Evolutionary conservation across 2,888 invertebrate species (phyloP), one percentile per base, ranked within the genome.

Genomic region (Hipparchia sbordonii): DNA sequence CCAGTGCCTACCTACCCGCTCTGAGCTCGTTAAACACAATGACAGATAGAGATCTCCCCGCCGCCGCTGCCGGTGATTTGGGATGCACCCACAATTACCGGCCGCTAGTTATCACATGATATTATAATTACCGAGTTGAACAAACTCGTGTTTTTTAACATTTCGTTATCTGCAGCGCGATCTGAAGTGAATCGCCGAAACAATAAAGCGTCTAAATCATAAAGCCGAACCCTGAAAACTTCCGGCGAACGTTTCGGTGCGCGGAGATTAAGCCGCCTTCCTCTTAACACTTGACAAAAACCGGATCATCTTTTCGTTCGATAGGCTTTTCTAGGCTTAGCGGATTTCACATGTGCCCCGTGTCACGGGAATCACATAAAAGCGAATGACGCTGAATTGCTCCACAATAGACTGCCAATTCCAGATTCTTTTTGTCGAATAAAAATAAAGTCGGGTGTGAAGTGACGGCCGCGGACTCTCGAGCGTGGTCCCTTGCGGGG

Each of bases 11-110:
- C 57, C 57, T 57, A 10, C 78, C 84, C 82, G 83, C 85, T 6
- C 45, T 5, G 69, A 62, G 85, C 87, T 90, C 87, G 88, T 91
- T 91, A 90, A 89, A 89, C 87, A 89, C 88, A 90, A 88, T 89
- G 89, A 89, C 86, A 87, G 92, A 92, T 92, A 92, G 84, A 87
- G 87, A 92, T 91, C 91, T 85, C 82, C 81, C 81, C 83, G 82
- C 82, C 83, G 82, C 82, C 48, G 51, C 63, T 46, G 61, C 12
- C 84, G 83, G 80, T 84, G 85, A 87, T 89, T 89, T 89, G 85
- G 87, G 89, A 88, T 87, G 87, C 87, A 86, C 87, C 87, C 84
- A 89, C 85, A 87, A 87, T 87, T 87, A 87, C 82, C 78, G 78
- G 83, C 84, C 82, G 82, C 82, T 81, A 76, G 80, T 82, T 83